Conservation (phyloP, 2,888 invertebrate species). For the Amblyteles armatorius region DNA sequence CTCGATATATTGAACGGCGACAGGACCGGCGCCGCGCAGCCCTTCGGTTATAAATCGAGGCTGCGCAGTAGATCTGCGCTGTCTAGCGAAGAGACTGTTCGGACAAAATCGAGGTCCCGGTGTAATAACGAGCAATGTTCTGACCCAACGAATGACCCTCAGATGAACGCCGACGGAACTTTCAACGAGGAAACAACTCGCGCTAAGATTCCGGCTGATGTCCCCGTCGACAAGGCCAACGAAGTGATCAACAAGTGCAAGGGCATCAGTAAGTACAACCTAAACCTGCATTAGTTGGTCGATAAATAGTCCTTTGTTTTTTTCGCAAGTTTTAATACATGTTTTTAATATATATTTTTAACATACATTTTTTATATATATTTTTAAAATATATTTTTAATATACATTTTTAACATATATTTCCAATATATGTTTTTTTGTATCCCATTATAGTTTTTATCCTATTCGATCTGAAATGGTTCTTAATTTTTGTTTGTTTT, state of each 20-base stretch:
- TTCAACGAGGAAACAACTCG: slow-evolving; percentile 73
- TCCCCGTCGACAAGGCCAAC: slow-evolving; percentile 71
- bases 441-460: neutral
- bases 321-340: neutral
- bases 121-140: neutral
- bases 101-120: neutral
- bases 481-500: neutral
- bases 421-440: neutral
- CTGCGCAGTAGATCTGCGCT: neutral
- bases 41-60: neutral
- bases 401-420: neutral
- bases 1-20: neutral
- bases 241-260: slow-evolving; percentile 73
- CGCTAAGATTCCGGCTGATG: slow-evolving; percentile 70
- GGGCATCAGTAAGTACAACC: slow-evolving; percentile 69
- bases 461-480: slow-evolving; percentile 8
- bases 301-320: neutral
- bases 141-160: neutral
- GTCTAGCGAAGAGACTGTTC: neutral
- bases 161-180: slow-evolving; percentile 76
- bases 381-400: neutral
- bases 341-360: neutral
- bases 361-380: neutral
- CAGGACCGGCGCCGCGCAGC: neutral
- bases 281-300: neutral